Evolutionary conservation across 2,797 vertebrate species (phyloP).

Genomic region (Paguma larvata): DNA sequence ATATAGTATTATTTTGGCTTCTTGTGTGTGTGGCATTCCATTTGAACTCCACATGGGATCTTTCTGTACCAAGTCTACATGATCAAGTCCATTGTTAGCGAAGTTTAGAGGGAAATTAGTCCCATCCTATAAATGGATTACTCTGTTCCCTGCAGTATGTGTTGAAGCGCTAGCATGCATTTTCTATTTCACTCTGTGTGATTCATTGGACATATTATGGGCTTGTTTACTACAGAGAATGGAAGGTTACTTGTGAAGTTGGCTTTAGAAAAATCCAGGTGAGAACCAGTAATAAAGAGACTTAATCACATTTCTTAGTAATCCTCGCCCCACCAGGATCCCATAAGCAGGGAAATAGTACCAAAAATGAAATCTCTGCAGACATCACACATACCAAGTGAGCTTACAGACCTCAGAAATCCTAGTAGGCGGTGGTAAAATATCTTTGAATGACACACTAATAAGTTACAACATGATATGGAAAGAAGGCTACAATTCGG

Average conservation of each 20-base stretch:
- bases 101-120: not conserved
- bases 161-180: slow-evolving; percentile 67
- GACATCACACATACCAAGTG: not conserved
- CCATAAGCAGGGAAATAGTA: not conserved
- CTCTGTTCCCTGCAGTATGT: not conserved
- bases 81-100: not conserved
- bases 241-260: slow-evolving; percentile 77
- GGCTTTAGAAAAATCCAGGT: slow-evolving; percentile 78
- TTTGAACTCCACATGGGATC: not conserved
- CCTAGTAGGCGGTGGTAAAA: slow-evolving; percentile 37
- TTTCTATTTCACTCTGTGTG: slow-evolving; percentile 70
- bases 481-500: not conserved
- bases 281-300: slow-evolving; percentile 68
- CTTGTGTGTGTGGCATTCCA: not conserved
- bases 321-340: not conserved
- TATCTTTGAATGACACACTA: not conserved
- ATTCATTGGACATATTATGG: slow-evolving; percentile 58
- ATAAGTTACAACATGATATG: not conserved
- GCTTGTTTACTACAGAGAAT: slow-evolving; percentile 72
- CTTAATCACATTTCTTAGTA: slow-evolving; percentile 68
- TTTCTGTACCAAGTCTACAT: slow-evolving; percentile 8
- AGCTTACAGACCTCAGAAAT: slow-evolving; percentile 55
- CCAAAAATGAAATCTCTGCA: slow-evolving; percentile 35
- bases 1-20: not conserved
- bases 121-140: slow-evolving; percentile 15